These are phyloP conservation scores for Shargacucullia verbasci DNA, from an alignment of 2,888 invertebrate species.

Conservation along the genomic window DNA sequence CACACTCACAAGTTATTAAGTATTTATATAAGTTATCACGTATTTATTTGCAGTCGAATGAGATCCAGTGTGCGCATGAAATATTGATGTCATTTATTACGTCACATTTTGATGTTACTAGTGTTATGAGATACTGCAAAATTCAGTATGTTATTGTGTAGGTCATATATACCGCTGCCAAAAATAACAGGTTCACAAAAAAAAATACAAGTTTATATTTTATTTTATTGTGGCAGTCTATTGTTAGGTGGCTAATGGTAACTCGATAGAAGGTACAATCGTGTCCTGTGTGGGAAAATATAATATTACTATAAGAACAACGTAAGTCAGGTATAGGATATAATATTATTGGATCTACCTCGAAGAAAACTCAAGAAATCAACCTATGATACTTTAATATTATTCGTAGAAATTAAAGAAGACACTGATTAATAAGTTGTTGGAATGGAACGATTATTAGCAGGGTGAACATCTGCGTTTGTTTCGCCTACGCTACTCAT, in stretches of 20 bases:
- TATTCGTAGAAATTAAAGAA: constrained; percentile 3
- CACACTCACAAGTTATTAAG: constrained; percentile 66
- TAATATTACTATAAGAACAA: too few relatives aligned
- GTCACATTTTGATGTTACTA: constrained; percentile 9
- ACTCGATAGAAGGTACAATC: too few relatives aligned
- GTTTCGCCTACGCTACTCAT: constrained; percentile 63
- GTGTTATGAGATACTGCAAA: constrained; percentile 19
- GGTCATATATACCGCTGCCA: not conserved
- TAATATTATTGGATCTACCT: not conserved
- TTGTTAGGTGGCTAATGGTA: too few relatives aligned
- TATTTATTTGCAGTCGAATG: constrained; percentile 66
- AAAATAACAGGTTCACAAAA: too few relatives aligned
- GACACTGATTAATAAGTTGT: constrained; percentile 21
- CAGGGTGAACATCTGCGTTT: constrained; percentile 68
- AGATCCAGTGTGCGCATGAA: constrained; percentile 40
- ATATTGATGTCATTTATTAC: constrained; percentile 34
- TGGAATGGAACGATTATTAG: constrained; percentile 62
- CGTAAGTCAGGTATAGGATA: not conserved
- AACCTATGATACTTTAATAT: not conserved
- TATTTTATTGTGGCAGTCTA: too few relatives aligned
- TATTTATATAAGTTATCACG: too few relatives aligned
- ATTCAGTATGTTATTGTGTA: constrained; percentile 10
- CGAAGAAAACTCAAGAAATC: not conserved
- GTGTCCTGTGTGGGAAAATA: too few relatives aligned
- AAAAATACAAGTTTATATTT: too few relatives aligned